Conservation (phyloP, 1,140 invertebrate genomes). For the Cephus cinctus region DNA sequence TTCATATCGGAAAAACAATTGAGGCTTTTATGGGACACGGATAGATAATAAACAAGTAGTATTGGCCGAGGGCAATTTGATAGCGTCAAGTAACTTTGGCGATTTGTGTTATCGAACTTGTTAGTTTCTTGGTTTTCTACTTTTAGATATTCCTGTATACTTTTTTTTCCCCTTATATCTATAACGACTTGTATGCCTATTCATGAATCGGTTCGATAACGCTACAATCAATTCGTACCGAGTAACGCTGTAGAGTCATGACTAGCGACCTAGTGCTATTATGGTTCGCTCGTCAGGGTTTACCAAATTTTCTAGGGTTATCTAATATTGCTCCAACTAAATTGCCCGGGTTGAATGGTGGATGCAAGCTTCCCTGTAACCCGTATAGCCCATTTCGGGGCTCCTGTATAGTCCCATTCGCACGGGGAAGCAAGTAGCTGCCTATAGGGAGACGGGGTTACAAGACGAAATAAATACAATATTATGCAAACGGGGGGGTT, state of each 20-base stretch:
- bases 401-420: not conserved
- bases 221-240: too few relatives aligned
- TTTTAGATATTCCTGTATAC: too few relatives aligned
- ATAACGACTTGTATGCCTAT: not conserved
- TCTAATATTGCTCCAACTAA: constrained; percentile 28
- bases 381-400: constrained; percentile 44
- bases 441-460: constrained; percentile 34
- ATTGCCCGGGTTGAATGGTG: constrained; percentile 25
- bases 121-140: constrained; percentile 13
- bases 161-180: not conserved
- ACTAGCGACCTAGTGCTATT: not conserved
- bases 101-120: constrained; percentile 21
- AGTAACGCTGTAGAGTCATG: too few relatives aligned
- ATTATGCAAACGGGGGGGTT: constrained; percentile 54
- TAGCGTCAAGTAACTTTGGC: constrained; percentile 13
- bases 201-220: too few relatives aligned
- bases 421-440: not conserved
- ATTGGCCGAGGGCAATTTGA: not conserved
- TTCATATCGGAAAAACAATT: not conserved
- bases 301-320: constrained; percentile 7
- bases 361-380: constrained; percentile 36
- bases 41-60: not conserved
- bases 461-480: constrained; percentile 57
- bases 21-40: not conserved
- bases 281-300: not conserved